Percentiles rank a stretch among this genome's conserved stretches.
These are phyloP conservation scores for Scolopax rusticola DNA, from an alignment of 2,797 vertebrate species.

Conservation along the genomic window DNA sequence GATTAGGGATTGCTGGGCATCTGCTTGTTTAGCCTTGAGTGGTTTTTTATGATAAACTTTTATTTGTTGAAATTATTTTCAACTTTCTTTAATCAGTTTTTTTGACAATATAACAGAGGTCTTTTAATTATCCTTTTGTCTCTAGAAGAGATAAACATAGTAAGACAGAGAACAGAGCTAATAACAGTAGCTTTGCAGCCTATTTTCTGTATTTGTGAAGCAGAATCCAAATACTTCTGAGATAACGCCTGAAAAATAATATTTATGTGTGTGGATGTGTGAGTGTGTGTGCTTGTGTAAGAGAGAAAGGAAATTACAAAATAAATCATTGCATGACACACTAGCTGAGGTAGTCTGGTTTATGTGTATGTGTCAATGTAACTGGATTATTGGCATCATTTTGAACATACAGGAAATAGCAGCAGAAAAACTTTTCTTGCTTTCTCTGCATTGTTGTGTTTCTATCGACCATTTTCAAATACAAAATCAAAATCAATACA, in stretches of 20 bases:
- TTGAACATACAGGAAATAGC: background rate
- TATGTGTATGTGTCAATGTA: background rate
- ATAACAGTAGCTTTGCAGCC: background rate
- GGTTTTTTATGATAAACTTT: background rate
- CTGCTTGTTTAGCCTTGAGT: background rate
- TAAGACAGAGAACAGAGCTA: background rate
- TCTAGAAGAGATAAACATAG: background rate
- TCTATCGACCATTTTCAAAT: background rate
- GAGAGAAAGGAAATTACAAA: background rate
- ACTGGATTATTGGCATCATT: background rate
- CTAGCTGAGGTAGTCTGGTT: background rate
- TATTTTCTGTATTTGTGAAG: background rate
- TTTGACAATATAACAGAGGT: background rate
- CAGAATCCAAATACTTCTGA: background rate
- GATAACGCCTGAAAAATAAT: background rate
- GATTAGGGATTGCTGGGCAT: slow-evolving; percentile 22
- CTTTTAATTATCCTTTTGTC: slow-evolving; percentile 14
- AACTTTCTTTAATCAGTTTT: slow-evolving; percentile 23
- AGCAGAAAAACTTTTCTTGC: background rate
- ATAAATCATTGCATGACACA: background rate
- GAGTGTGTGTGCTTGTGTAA: background rate
- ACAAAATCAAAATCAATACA: background rate
- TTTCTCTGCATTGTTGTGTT: background rate
- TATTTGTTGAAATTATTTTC: slow-evolving; percentile 38
- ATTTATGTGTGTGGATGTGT: background rate